A percentile compares a stretch with the other conserved stretches of the same genome.
Conservation (phyloP, 2,113 vertebrate species). For the Gnathonemus echidnorhynchus region DNA sequence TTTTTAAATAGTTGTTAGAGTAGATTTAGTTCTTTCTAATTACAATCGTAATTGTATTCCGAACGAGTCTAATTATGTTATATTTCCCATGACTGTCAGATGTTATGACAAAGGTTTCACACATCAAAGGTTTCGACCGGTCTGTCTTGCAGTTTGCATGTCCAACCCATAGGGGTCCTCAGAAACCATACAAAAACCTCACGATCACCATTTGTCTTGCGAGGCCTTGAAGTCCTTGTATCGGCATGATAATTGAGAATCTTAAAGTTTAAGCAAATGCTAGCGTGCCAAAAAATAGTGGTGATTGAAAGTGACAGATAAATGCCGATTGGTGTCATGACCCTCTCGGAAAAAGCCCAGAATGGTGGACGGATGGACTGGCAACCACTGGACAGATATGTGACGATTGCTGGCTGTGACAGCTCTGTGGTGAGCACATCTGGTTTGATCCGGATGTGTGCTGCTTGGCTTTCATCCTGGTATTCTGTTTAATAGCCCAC, state of each 20-base stretch:
- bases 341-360: background rate
- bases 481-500: background rate
- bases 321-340: background rate
- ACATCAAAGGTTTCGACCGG: background rate
- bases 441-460: background rate
- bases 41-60: background rate
- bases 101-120: background rate
- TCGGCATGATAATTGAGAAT: background rate
- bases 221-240: background rate
- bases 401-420: background rate
- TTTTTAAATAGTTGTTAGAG: background rate
- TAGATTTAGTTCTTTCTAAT: background rate
- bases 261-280: background rate
- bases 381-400: background rate
- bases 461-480: background rate
- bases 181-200: slow-evolving; percentile 69
- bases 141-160: slow-evolving; percentile 57
- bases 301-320: background rate
- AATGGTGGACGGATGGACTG: background rate
- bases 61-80: background rate
- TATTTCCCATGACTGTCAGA: background rate
- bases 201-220: slow-evolving; percentile 15
- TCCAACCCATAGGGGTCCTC: slow-evolving; percentile 85
- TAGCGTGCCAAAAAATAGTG: background rate
- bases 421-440: background rate